Evolutionary conservation across 2,113 vertebrate species (phyloP).

Genomic region (Conger conger): DNA sequence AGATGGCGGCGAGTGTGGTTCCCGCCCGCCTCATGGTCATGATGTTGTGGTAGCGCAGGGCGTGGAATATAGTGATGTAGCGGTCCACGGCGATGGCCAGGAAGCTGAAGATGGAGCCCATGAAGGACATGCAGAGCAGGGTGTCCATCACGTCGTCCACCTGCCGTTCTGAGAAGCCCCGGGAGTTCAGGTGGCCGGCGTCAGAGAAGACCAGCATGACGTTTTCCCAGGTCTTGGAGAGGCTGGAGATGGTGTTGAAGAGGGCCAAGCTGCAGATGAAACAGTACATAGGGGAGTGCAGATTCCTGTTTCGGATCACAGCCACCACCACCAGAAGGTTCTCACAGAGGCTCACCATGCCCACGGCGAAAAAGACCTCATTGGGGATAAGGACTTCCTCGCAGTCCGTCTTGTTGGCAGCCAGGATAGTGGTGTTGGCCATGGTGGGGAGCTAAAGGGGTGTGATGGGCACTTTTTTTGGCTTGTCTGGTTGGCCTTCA

Average conservation of each 20-base stretch:
- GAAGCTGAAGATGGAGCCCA: slow-evolving; percentile 90
- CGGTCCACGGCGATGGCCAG: slow-evolving; percentile 88
- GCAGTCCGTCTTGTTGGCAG: slow-evolving; percentile 70
- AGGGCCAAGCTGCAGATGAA: slow-evolving; percentile 93
- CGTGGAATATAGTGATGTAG: slow-evolving; percentile 93
- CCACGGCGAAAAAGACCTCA: slow-evolving; percentile 82
- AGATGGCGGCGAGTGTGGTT: slow-evolving; percentile 71
- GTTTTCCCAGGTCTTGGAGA: slow-evolving; percentile 86
- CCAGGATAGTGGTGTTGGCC: slow-evolving; percentile 12
- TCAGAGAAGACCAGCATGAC: slow-evolving; percentile 79
- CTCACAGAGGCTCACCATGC: slow-evolving; percentile 79
- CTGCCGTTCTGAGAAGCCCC: slow-evolving; percentile 67
- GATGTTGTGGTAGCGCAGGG: slow-evolving; percentile 86
- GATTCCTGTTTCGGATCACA: slow-evolving; percentile 82
- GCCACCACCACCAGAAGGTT: slow-evolving; percentile 87
- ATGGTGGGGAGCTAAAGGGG: slow-evolving; percentile 39
- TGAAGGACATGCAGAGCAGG: slow-evolving; percentile 83
- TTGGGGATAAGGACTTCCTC: slow-evolving; percentile 75
- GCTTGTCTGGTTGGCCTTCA: not conserved
- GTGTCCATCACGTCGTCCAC: slow-evolving; percentile 87
- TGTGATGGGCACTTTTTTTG: not conserved
- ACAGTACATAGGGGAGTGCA: slow-evolving; percentile 92
- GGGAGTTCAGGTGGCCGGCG: slow-evolving; percentile 73
- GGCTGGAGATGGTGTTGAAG: slow-evolving; percentile 88
- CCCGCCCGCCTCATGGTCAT: slow-evolving; percentile 78